Conservation (phyloP, 53 echinoderm and acorn worm genomes). For the Stichopus horrens region DNA sequence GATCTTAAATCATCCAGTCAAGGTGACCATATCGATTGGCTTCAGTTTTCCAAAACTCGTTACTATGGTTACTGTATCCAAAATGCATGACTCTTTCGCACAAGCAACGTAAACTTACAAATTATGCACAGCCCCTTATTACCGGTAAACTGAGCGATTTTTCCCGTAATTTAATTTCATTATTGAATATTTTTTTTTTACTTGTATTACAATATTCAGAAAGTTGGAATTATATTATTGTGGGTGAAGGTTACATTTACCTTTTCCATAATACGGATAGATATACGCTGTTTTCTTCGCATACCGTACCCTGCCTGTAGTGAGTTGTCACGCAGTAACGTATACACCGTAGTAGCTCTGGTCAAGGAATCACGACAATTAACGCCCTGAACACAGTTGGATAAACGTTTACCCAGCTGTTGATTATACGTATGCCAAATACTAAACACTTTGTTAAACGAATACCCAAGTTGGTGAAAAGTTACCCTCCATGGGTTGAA, state of each 20-base stretch:
- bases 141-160: conserved; percentile 11
- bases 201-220: conserved; percentile 6
- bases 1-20: conserved; percentile 11
- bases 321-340: no score
- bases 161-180: conserved; percentile 1
- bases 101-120: not conserved
- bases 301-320: no score
- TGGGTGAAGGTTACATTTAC: not conserved
- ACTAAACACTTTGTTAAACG: no score
- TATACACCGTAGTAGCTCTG: no score
- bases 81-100: not conserved
- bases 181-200: not conserved
- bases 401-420: no score
- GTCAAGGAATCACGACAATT: no score
- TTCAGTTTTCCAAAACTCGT: conserved; percentile 17
- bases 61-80: conserved; percentile 19
- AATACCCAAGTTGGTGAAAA: no score
- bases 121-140: not conserved
- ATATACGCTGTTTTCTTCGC: no score
- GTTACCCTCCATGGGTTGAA: no score
- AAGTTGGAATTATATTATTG: not conserved
- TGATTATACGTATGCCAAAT: no score
- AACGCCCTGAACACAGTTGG: no score
- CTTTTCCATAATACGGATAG: no score
- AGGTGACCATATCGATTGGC: conserved; percentile 34